These are phyloP conservation scores for Mareca penelope DNA, from an alignment of 2,797 vertebrate species.

Conservation along the genomic window DNA sequence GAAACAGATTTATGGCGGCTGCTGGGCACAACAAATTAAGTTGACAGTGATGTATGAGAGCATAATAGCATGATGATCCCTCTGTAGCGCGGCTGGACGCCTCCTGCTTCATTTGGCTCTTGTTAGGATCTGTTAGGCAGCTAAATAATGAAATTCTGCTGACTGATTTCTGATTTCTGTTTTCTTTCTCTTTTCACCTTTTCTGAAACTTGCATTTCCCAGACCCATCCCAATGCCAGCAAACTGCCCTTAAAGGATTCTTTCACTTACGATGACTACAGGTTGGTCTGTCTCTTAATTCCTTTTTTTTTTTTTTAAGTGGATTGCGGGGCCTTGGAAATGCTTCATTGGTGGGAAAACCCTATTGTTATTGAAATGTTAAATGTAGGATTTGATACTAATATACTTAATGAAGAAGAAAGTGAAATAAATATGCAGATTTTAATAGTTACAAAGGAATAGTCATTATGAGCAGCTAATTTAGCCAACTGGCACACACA, in stretches of 20 bases:
- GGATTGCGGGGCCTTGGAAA: not conserved
- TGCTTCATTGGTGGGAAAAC: not conserved
- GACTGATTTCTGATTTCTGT: conserved; percentile 84
- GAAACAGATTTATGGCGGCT: conserved; percentile 95
- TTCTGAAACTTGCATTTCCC: conserved; percentile 76
- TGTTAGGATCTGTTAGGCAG: conserved; percentile 91
- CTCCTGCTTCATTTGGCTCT: conserved; percentile 90
- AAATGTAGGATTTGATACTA: not conserved
- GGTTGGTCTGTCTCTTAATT: conserved; percentile 82
- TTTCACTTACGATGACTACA: conserved; percentile 99
- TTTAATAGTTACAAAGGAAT: conserved; percentile 12
- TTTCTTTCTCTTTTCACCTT: conserved; percentile 70
- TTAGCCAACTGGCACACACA: not conserved
- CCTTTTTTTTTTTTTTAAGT: not conserved
- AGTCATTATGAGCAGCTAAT: not conserved
- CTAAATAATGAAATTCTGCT: conserved; percentile 90
- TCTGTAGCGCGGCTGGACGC: conserved; percentile 81
- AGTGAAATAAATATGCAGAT: conserved; percentile 2
- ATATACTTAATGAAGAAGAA: conserved; percentile 3
- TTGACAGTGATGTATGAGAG: conserved; percentile 96
- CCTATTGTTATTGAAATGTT: not conserved
- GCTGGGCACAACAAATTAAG: conserved; percentile 97
- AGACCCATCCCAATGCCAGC: conserved; percentile 96
- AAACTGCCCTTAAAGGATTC: conserved; percentile 97
- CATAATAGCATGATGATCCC: conserved; percentile 87